Base-by-base conservation (phyloP, 1,140 invertebrate genomes). In the Cheumatopsyche charites region DNA sequence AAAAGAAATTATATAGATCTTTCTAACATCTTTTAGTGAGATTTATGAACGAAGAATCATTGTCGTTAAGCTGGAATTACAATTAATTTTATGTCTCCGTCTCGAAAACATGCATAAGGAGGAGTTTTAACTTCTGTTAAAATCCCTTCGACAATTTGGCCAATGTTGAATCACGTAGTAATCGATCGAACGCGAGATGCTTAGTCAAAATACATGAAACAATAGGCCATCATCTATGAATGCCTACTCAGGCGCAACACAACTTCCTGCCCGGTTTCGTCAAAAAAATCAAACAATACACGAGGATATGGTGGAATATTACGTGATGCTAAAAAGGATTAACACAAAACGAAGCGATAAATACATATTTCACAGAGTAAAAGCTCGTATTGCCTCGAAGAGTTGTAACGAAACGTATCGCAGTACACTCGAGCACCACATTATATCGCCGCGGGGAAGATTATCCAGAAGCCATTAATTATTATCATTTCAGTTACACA, bases 401-500 rank as follows among this genome's bases (percentile, higher is more conserved):
- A 52, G 9, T 36, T 45, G 43, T 45, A 4, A 45, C 2, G 43
- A n/a, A 45, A 4, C n/a, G n/a, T n/a, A n/a, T n/a, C n/a, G 29
- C 29, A 9, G 29, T 36, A 9, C 29, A 36, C 29, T 52, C 7
- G 47, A 52, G 19, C 47, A 17, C 15, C 47, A 52, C 19, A 45
- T 2, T 12, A 4, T 52, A 52, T 36, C 29, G 29, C 29, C 29
- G 3, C 3, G 3, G 29, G 29, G 3, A 36, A 36, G 29, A 9
- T 19, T 17, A 52, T 52, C 47, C 15, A 7, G 47, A 19, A 52
- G 21, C 23, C 55, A 19, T 58, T 58, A 58, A 58, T 58, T 58
- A 58, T 58, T 58, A 58, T 2, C 23, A 58, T 25, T 36, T 58
- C 19, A 58, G 55, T 25, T 58, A 58, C 55, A 58, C 55, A 58